Base-by-base conservation (phyloP, 2,888 invertebrate species). In the Tiliacea citrago region DNA sequence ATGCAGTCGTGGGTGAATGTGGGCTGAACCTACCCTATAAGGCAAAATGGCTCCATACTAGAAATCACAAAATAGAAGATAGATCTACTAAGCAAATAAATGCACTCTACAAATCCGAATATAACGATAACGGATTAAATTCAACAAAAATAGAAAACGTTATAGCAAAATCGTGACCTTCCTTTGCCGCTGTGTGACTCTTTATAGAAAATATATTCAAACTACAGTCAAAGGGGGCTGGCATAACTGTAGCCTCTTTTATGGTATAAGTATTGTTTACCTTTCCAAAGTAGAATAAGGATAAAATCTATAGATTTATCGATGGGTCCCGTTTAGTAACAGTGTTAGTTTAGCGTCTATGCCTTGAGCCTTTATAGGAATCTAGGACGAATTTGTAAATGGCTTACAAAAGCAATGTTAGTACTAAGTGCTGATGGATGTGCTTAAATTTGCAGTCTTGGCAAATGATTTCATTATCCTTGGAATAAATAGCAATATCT, bases 201-300 rank as follows among this genome's bases (percentile, higher is more conserved):
- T 79, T 83, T 79, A 82, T 68, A 78, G 80, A 82, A 84, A 81
- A 83, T 85, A 88, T 88, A 91, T 91, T 91, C 88, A 90, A 83
- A 85, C 85, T 79, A 81, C 88, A 90, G 91, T 93, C 92, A 92
- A 88, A 92, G 91, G 91, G 83, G 78, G 81, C 68, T 72, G 82
- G 91, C 88, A 88, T 93, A 94, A 92, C 92, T 88, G 92, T 92
- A 88, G 81, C 79, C 81, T 84, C 92, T 85, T 90, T 92, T 92
- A 94, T 91, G 93, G 93, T 73, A 88, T 88, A 87, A 89, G 89
- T 88, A 90, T 86, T 90, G 89, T 90, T 90, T 88, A 88, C 87
- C 70, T 80, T 73, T 63, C 58, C 58, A 60, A 80, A 83, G 75
- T 57, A 45, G 75, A 69, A 85, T 85, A 85, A 76, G 78, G 77